Conservation (phyloP, 2,113 vertebrate species). For the Charadrius vociferus region DNA sequence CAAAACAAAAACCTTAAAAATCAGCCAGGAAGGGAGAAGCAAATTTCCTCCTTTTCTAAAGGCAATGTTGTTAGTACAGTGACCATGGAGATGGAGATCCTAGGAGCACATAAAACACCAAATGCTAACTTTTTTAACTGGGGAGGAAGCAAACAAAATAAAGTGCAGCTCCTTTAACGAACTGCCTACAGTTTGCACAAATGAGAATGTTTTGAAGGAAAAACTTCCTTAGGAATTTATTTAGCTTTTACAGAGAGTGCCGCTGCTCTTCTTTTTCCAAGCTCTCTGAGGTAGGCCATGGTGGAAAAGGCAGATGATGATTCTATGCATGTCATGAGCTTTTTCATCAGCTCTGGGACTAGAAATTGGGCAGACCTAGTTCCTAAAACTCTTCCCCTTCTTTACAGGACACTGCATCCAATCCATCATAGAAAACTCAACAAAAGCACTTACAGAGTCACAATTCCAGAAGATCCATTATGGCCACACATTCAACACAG, state of each 20-base stretch:
- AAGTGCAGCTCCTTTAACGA: neutral
- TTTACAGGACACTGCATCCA: neutral
- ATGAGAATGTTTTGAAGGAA: neutral
- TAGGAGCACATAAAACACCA: neutral
- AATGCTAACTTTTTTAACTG: neutral
- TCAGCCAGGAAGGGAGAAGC: neutral
- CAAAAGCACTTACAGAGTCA: accelerated
- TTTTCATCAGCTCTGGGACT: neutral
- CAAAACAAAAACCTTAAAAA: neutral
- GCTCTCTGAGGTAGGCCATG: neutral
- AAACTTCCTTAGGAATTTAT: neutral
- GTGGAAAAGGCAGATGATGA: neutral
- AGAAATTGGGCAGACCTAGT: neutral
- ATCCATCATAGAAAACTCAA: neutral
- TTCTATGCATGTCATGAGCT: neutral
- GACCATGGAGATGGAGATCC: neutral
- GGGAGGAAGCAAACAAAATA: neutral
- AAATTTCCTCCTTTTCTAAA: neutral
- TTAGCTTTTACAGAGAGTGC: neutral
- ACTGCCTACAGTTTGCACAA: neutral
- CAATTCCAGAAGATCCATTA: neutral
- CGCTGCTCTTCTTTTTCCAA: neutral
- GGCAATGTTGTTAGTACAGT: neutral
- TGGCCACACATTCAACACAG: neutral
- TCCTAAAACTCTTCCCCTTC: neutral